A percentile compares a stretch with the other conserved stretches of the same genome.
Evolutionary conservation across 2,113 vertebrate species (phyloP).

Genomic region (Sula dactylatra): DNA sequence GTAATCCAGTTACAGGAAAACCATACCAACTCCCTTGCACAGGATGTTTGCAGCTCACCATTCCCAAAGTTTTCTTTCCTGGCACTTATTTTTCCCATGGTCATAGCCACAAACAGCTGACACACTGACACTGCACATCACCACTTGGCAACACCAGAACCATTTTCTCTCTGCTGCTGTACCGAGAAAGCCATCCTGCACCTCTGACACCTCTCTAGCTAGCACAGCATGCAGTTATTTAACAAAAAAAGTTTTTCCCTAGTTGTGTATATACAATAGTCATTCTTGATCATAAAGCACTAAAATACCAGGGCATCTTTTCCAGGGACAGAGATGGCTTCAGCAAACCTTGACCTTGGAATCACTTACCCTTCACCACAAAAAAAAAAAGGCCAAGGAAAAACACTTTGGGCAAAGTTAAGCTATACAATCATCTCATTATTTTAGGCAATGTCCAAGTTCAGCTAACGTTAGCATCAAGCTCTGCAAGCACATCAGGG

Average conservation of each 20-base stretch:
- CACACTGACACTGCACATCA: neutral
- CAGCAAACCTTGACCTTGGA: neutral
- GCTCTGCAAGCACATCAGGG: neutral
- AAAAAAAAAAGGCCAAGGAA: neutral
- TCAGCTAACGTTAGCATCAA: neutral
- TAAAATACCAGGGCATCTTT: neutral
- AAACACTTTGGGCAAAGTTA: neutral
- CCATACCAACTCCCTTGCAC: accelerated
- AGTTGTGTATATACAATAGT: accelerated
- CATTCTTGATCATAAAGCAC: neutral
- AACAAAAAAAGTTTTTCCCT: neutral
- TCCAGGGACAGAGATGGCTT: neutral
- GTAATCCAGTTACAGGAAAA: neutral
- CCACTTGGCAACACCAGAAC: neutral
- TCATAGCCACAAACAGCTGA: neutral
- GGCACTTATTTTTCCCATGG: neutral
- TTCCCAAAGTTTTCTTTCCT: neutral
- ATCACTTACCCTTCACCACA: neutral
- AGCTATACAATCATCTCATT: neutral
- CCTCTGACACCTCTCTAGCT: neutral
- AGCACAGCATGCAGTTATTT: neutral
- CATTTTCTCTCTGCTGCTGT: neutral
- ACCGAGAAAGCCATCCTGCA: neutral
- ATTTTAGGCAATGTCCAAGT: neutral
- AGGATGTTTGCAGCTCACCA: neutral